These are phyloP conservation scores for Amia ocellicauda DNA, from an alignment of 2,113 vertebrate genomes.

Conservation along the genomic window DNA sequence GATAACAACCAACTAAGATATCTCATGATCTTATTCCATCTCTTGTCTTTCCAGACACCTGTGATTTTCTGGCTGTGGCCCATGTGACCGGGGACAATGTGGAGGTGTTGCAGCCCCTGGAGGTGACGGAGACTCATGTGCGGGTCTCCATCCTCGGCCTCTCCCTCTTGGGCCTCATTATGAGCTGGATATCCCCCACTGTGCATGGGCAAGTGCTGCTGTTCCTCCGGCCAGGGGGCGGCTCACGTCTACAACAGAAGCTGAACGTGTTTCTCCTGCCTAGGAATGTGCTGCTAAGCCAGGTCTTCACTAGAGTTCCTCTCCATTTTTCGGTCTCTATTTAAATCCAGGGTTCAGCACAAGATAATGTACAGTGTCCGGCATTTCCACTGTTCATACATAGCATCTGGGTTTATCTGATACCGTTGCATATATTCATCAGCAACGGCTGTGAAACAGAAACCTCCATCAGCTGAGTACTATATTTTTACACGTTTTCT, in stretches of 20 bases:
- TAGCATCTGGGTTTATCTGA: background rate
- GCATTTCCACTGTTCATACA: background rate
- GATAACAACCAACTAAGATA: too few species aligned
- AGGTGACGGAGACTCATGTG: conserved; percentile 23
- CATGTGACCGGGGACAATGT: conserved; percentile 22
- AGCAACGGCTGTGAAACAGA: background rate
- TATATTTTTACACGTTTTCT: background rate
- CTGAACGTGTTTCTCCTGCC: conserved; percentile 12
- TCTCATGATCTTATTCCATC: too few species aligned
- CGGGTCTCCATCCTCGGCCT: conserved; percentile 15
- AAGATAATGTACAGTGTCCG: too few species aligned
- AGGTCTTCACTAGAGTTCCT: too few species aligned
- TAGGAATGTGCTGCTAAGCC: background rate
- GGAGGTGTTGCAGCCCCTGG: conserved; percentile 16
- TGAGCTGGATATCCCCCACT: background rate
- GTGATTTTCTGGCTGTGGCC: conserved; percentile 22
- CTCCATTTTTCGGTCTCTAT: background rate
- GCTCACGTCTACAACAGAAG: too few species aligned
- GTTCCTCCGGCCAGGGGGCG: background rate
- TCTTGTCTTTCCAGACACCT: conserved; percentile 10
- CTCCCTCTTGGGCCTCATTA: conserved; percentile 21
- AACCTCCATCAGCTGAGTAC: background rate
- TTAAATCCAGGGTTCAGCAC: background rate
- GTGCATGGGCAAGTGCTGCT: conserved; percentile 26
- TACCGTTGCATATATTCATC: background rate